These are phyloP conservation scores for Knipowitschia caucasica DNA, from an alignment of 2,797 vertebrate species.

Conservation along the genomic window DNA sequence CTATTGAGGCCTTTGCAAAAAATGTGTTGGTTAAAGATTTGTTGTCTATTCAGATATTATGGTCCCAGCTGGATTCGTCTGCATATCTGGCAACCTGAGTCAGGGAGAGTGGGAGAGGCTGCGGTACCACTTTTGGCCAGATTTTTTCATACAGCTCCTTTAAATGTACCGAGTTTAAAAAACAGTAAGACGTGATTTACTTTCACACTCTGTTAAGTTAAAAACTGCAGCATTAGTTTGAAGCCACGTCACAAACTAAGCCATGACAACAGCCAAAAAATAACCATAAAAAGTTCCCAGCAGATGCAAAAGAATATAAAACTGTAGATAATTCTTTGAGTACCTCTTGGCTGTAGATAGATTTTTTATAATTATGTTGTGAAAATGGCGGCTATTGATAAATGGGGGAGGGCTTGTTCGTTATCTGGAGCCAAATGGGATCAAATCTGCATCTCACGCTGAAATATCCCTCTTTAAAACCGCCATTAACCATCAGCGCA, in stretches of 20 bases:
- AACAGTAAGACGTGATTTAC: too few relatives aligned
- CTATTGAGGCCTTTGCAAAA: too few relatives aligned
- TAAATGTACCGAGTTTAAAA: background rate
- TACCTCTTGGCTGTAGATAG: background rate
- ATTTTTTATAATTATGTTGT: constrained; percentile 16
- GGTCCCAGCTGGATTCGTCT: too few relatives aligned
- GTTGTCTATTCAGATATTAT: too few relatives aligned
- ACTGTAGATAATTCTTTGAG: background rate
- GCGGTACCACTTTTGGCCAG: too few relatives aligned
- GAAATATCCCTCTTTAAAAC: constrained; percentile 36
- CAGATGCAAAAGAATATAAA: background rate
- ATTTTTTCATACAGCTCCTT: background rate
- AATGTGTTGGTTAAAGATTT: too few relatives aligned
- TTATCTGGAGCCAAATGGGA: constrained; percentile 34
- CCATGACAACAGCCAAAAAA: constrained; percentile 1
- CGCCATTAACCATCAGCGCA: constrained; percentile 34
- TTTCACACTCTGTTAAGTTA: background rate
- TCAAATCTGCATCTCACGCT: constrained; percentile 34
- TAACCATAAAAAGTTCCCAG: background rate
- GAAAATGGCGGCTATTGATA: constrained; percentile 21
- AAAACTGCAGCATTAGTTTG: background rate
- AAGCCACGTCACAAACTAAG: background rate
- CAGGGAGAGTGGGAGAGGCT: too few relatives aligned
- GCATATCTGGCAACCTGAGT: too few relatives aligned
- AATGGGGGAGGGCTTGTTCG: constrained; percentile 29